Evolutionary conservation across 2,113 vertebrate species (phyloP).

Genomic region (Chionis minor): DNA sequence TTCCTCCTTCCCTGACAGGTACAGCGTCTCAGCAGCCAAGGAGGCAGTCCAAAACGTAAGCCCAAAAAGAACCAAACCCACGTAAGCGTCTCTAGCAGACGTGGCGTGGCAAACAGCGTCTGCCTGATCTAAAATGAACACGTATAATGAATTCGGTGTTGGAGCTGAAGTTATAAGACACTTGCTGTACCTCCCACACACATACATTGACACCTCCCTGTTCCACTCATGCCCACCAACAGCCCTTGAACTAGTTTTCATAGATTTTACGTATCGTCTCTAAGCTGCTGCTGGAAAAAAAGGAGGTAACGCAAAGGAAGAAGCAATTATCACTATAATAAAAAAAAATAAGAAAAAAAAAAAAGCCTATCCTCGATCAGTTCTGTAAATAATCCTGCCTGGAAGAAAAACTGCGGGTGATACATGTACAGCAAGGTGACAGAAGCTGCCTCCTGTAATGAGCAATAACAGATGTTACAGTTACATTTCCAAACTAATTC

Average conservation of each 20-base stretch:
- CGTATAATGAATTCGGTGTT: neutral
- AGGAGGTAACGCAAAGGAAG: neutral
- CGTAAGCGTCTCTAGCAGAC: neutral
- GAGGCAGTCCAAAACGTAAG: rapidly evolving
- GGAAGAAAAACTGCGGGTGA: neutral
- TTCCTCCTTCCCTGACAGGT: neutral
- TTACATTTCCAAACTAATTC: neutral
- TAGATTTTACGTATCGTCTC: neutral
- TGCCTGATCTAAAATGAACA: neutral
- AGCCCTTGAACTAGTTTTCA: neutral
- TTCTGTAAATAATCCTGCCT: neutral
- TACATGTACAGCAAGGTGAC: neutral
- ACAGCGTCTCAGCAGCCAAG: rapidly evolving
- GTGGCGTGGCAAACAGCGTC: neutral
- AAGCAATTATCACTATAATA: neutral
- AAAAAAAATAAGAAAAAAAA: neutral
- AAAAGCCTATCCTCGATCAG: neutral
- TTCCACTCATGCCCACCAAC: neutral
- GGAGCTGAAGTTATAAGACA: neutral
- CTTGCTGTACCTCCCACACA: neutral
- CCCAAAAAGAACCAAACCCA: neutral
- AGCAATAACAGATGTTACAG: neutral
- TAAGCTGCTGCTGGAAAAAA: neutral
- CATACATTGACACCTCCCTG: neutral
- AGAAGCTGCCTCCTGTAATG: neutral